A percentile compares a stretch with the other conserved stretches of the same genome.
These are phyloP conservation scores for Emydura subglobosa DNA, from an alignment of 2,113 vertebrate species.

Conservation along the genomic window DNA sequence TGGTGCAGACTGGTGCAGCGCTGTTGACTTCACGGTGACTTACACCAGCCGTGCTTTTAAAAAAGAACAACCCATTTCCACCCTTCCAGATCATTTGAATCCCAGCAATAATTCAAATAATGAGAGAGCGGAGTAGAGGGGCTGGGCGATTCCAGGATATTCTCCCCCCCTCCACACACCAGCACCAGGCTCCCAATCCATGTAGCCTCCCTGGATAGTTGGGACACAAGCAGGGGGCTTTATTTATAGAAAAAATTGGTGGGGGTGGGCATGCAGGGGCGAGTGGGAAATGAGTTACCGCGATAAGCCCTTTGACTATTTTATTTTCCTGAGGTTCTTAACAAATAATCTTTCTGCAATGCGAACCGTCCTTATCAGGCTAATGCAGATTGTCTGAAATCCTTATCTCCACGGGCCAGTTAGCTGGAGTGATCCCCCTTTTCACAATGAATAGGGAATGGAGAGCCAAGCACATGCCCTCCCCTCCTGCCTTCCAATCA, in stretches of 20 bases:
- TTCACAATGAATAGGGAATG: slow-evolving; percentile 75
- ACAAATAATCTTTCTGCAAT: slow-evolving; percentile 78
- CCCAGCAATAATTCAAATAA: not conserved
- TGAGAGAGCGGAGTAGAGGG: not conserved
- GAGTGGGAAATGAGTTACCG: slow-evolving; percentile 68
- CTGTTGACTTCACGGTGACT: not conserved
- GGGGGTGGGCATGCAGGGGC: not conserved
- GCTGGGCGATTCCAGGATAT: not conserved
- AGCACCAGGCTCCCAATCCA: not conserved
- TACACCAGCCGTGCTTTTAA: not conserved
- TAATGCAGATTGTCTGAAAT: slow-evolving; percentile 90
- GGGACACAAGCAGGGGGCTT: slow-evolving; percentile 42
- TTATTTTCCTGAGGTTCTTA: slow-evolving; percentile 80
- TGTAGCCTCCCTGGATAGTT: not conserved
- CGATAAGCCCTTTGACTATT: slow-evolving; percentile 80
- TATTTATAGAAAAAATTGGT: slow-evolving; percentile 65
- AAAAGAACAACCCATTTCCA: not conserved
- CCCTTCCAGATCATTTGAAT: not conserved
- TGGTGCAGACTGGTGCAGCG: not conserved
- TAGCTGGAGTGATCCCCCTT: slow-evolving; percentile 86
- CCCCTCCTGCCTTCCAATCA: slow-evolving; percentile 28
- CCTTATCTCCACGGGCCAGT: slow-evolving; percentile 89
- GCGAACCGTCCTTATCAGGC: slow-evolving; percentile 87
- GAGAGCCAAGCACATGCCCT: slow-evolving; percentile 61
- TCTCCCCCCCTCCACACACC: not conserved